Evolutionary conservation across 2,888 invertebrate species (phyloP).

Genomic region (Epinotia bilunana): DNA sequence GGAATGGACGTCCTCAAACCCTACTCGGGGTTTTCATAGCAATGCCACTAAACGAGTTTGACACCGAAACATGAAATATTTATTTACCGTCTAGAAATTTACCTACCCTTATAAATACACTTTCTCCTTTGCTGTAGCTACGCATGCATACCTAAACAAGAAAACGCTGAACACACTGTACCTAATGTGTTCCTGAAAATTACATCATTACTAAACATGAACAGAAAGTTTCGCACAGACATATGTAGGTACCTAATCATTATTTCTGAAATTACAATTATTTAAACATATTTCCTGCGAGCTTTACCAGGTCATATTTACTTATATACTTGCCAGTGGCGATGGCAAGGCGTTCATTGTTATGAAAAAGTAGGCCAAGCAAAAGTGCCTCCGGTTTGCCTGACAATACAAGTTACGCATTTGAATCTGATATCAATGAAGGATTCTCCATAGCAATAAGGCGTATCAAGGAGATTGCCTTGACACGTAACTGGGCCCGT

Average conservation of each 20-base stretch:
- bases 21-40: slow-evolving; percentile 61
- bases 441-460: neutral
- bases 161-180: neutral
- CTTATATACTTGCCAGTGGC: too few species aligned
- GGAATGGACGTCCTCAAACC: slow-evolving; percentile 63
- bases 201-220: too few species aligned
- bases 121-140: neutral
- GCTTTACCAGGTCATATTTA: too few species aligned
- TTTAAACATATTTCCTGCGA: too few species aligned
- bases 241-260: neutral
- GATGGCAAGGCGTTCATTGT: too few species aligned
- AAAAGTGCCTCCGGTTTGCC: too few species aligned
- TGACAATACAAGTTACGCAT: neutral
- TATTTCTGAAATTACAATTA: neutral
- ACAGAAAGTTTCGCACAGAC: too few species aligned
- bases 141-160: neutral
- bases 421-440: slow-evolving; percentile 25
- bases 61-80: slow-evolving; percentile 26
- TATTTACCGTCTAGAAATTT: slow-evolving; percentile 24
- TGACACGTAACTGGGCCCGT: slow-evolving; percentile 63
- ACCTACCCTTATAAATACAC: slow-evolving; percentile 20
- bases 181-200: too few species aligned
- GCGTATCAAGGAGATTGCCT: neutral
- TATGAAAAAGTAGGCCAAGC: too few species aligned
- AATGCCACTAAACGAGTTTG: slow-evolving; percentile 42